Evolutionary conservation across 2,113 vertebrate species (phyloP), one percentile per base, ranked within the genome.

Genomic region (Barnardius zonarius): DNA sequence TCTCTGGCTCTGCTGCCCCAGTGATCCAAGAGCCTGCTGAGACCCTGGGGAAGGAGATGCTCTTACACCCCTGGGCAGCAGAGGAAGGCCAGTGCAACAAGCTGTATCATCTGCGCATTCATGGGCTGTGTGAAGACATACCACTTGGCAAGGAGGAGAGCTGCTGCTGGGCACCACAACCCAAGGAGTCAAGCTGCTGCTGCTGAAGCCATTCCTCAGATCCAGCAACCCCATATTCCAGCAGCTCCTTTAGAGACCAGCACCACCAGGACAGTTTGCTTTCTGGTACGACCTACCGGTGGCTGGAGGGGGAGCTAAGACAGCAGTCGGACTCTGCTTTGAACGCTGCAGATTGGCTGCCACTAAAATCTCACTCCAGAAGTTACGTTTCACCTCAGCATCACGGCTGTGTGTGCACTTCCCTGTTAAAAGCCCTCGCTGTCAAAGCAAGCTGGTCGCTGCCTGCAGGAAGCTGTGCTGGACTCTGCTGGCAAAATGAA

Each of bases 41-140:
- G n/a, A 55, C 7, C 41, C 52, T 63, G 24, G 18, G 17, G 18
- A 66, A n/a, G 18, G 51, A 11, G 27, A 28, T 3, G 5, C 64
- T 27, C 48, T 83, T 52, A 20, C 5, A 17, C 1, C 10, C 20
- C 10, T 1, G 2, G 10, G 54, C 41, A 63, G 44, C 1, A 3
- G 61, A 35, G 35, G 20, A 39, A 68, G 25, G 11, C 30, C 18
- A 20, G 16, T 51, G 37, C n/a, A 37, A 19, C 61, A 33, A 25
- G 37, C 44, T 44, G 23, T 30, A 16, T 18, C 11, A 30, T 48
- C 35, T 35, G 11, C 43, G 9, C 7, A 6, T 23, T 24, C 43
- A 28, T 5, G 8, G 15, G 15, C 77, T 63, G 54, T 4, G 11
- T 82, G 46, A 63, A 55, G 59, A 35, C 35, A 25, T 3, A 17